Evolutionary conservation across 2,888 invertebrate genomes (phyloP).

Genomic region (Eupithecia subumbrata): DNA sequence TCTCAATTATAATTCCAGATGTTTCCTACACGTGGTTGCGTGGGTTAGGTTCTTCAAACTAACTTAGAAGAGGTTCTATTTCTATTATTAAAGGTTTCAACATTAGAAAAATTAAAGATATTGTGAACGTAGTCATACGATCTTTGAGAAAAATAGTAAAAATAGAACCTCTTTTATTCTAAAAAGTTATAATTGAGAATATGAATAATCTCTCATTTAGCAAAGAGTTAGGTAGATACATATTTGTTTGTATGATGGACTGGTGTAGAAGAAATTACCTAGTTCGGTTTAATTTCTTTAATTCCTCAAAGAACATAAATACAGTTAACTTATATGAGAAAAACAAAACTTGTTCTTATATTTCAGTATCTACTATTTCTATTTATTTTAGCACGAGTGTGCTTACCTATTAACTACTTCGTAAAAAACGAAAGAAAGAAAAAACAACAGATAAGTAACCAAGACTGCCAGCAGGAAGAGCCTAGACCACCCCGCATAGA

Average conservation of each 20-base stretch:
- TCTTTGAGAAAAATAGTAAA: too few species aligned
- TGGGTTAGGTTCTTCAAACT: background rate
- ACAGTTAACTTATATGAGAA: too few species aligned
- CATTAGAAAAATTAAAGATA: too few species aligned
- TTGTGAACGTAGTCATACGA: too few species aligned
- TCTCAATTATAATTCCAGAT: background rate
- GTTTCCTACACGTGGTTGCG: background rate
- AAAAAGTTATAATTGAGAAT: background rate
- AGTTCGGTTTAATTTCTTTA: too few species aligned
- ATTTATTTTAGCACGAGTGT: too few species aligned
- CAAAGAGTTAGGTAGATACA: background rate
- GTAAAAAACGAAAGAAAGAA: too few species aligned
- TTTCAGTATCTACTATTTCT: too few species aligned
- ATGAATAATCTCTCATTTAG: background rate
- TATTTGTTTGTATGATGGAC: background rate
- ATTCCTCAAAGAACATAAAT: too few species aligned
- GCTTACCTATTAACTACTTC: too few species aligned
- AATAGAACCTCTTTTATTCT: too few species aligned
- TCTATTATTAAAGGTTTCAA: background rate
- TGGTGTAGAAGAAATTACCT: background rate
- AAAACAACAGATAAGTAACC: background rate
- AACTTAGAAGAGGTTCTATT: conserved; percentile 4
- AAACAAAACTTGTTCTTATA: too few species aligned
- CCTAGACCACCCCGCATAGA: background rate
- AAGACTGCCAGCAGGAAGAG: background rate